Evolutionary conservation across 2,113 vertebrate species (phyloP).

Genomic region (Brachyistius frenatus): DNA sequence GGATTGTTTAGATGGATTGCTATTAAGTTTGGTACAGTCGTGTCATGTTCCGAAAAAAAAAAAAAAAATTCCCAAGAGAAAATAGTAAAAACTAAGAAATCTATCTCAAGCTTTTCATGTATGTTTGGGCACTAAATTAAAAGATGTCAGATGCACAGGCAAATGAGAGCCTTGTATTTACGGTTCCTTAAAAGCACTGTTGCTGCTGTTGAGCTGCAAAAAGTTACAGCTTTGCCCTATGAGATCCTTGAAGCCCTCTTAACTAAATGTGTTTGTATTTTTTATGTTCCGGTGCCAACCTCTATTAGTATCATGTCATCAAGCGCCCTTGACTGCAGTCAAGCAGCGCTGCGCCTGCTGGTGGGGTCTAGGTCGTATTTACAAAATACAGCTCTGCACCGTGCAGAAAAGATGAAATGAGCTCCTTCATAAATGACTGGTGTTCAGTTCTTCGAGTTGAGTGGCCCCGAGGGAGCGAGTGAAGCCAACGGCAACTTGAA

Average conservation of each 20-base stretch:
- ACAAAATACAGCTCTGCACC: slow-evolving; percentile 34
- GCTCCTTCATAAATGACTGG: slow-evolving; percentile 20
- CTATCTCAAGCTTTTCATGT: slow-evolving; percentile 3
- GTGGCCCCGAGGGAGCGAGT: slow-evolving; percentile 11
- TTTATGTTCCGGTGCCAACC: slow-evolving; percentile 64
- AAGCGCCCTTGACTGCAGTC: slow-evolving; percentile 72
- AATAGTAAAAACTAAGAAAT: neutral
- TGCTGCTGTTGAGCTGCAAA: slow-evolving; percentile 22
- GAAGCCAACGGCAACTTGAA: neutral
- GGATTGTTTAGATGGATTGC: neutral
- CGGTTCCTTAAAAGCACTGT: slow-evolving; percentile 48
- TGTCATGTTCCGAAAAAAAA: too few species aligned
- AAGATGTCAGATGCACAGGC: neutral
- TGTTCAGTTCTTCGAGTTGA: slow-evolving; percentile 40
- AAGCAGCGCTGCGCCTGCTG: slow-evolving; percentile 29
- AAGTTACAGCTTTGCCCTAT: slow-evolving; percentile 64
- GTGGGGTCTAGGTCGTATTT: slow-evolving; percentile 48
- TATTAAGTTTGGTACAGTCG: too few species aligned
- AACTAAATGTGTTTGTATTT: slow-evolving; percentile 75
- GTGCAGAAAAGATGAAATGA: slow-evolving; percentile 29
- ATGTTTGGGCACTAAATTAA: slow-evolving; percentile 3
- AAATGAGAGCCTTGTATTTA: slow-evolving; percentile 48
- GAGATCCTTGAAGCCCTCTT: slow-evolving; percentile 68
- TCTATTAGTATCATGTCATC: slow-evolving; percentile 73
- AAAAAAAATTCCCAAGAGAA: too few species aligned